Base-by-base conservation (phyloP, 2,113 vertebrate species). In the Erythrocebus patas region DNA sequence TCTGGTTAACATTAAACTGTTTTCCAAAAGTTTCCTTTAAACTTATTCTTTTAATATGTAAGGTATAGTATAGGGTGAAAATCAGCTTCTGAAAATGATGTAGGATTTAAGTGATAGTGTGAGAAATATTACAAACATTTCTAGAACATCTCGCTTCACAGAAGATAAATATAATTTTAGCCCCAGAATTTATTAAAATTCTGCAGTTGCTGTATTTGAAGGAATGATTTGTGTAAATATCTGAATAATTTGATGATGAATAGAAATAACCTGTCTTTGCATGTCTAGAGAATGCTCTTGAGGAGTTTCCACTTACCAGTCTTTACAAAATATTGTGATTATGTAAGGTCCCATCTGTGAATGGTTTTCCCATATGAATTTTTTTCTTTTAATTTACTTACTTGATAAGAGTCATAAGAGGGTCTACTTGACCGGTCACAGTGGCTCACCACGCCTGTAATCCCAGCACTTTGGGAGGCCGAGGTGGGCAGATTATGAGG, bases 1-100 rank as follows among this genome's bases (percentile, higher is more conserved):
- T 20, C 91, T 84, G 25, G 13, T 91, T 88, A 91, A 68, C 30
- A 61, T 90, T 85, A 48, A 82, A 78, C 38, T 93, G 0, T 97
- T 96, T 81, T 55, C 84, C 40, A 92, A 61, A 97, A 40, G 48
- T 93, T 85, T 82, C 6, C 45, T 95, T 81, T 73, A 96, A 48
- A 76, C 61, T 32, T 94, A 14, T 52, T 89, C 2, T 25, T 92
- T 92, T 82, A 57, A 75, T 57, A 17, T 84, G 2, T 92, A 80
- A 86, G 3, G 73, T 82, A 50, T 82, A 93, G 22, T 87, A 22
- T 38, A 95, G 11, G 25, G 27, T 88, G 9, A 88, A 92, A 68
- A 73, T 35, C 11, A 83, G 23, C 61, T 84, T 93, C 55, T 48
- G 57, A 64, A 92, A 91, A 80, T 91, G 40, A 61, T 70, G 50